A percentile compares a stretch with the other conserved stretches of the same genome.
Conservation (phyloP, 2,113 vertebrate species). For the Albula glossodonta region DNA sequence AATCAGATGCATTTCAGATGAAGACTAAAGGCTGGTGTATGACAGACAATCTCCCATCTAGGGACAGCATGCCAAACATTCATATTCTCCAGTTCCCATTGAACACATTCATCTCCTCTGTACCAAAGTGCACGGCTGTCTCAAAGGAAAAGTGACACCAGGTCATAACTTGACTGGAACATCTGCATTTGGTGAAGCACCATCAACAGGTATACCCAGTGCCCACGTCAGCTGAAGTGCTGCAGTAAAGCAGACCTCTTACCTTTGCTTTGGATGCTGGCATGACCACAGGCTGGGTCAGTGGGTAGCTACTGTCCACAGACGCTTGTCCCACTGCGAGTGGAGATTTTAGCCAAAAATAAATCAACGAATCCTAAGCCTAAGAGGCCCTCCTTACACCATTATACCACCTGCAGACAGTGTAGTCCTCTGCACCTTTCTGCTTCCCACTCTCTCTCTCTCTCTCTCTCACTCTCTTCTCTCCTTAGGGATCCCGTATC, state of each 20-base stretch:
- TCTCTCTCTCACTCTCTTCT: background rate
- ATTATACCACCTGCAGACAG: slow-evolving; percentile 33
- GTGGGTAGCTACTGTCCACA: background rate
- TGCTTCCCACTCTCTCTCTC: background rate
- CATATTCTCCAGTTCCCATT: background rate
- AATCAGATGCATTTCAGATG: background rate
- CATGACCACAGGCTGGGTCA: slow-evolving; percentile 44
- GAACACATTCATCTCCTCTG: background rate
- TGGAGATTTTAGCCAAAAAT: background rate
- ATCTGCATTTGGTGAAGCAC: background rate
- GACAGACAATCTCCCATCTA: too few relatives aligned
- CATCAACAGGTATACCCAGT: background rate
- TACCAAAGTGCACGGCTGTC: background rate
- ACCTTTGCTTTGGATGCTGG: slow-evolving; percentile 54
- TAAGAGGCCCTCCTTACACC: slow-evolving; percentile 49
- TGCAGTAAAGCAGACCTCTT: slow-evolving; percentile 21
- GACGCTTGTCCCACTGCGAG: background rate
- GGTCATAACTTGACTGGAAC: background rate
- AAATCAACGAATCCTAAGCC: slow-evolving; percentile 22
- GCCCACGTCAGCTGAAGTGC: background rate
- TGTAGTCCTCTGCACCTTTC: background rate
- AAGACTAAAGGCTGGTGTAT: background rate
- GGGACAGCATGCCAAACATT: background rate
- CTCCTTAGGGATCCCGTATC: slow-evolving; percentile 38
- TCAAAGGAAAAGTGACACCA: background rate